phyloP scores from a whole-genome alignment of 1,140 invertebrate genomes.

The Xylocopa sonorina region DNA sequence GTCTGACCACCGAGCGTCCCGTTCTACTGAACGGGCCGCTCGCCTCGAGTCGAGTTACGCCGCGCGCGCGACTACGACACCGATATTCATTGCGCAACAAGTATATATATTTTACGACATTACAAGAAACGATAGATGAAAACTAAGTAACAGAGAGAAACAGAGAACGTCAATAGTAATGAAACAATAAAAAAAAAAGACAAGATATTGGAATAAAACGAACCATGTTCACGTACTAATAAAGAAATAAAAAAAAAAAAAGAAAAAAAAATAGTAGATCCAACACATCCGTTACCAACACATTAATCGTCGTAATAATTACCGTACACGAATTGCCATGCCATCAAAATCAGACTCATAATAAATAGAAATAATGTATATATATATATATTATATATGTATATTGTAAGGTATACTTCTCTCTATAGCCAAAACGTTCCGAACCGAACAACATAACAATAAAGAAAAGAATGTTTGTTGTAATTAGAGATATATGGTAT shows the following conservation, averaged over 20 bases:
- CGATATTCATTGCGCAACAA: conserved; percentile 13
- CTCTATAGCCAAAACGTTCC: conserved; percentile 71
- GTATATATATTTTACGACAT: conserved; percentile 19
- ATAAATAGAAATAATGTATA: conserved; percentile 43
- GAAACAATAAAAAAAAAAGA: conserved; percentile 53
- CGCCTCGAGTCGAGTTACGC: conserved; percentile 6
- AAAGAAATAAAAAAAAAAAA: conserved; percentile 25
- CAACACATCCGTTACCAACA: conserved; percentile 60
- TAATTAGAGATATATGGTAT: conserved; percentile 18
- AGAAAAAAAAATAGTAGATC: conserved; percentile 11
- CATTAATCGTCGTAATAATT: conserved; percentile 54
- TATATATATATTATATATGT: conserved; percentile 50
- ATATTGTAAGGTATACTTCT: conserved; percentile 52
- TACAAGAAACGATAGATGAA: conserved; percentile 24
- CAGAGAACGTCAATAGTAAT: conserved; percentile 13
- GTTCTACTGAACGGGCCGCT: neutral
- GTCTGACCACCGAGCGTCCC: neutral
- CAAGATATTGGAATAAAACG: conserved; percentile 64
- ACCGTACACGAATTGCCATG: conserved; percentile 76
- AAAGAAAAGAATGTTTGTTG: conserved; percentile 18
- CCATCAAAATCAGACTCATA: conserved; percentile 71
- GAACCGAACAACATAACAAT: conserved; percentile 65
- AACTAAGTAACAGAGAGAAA: conserved; percentile 29
- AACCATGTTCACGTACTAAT: conserved; percentile 51
- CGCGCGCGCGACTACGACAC: conserved; percentile 11